A percentile compares a stretch with the other conserved stretches of the same genome.
phyloP scores from a whole-genome alignment of 1,140 invertebrate genomes.

The Parasteatoda tepidariorum region DNA sequence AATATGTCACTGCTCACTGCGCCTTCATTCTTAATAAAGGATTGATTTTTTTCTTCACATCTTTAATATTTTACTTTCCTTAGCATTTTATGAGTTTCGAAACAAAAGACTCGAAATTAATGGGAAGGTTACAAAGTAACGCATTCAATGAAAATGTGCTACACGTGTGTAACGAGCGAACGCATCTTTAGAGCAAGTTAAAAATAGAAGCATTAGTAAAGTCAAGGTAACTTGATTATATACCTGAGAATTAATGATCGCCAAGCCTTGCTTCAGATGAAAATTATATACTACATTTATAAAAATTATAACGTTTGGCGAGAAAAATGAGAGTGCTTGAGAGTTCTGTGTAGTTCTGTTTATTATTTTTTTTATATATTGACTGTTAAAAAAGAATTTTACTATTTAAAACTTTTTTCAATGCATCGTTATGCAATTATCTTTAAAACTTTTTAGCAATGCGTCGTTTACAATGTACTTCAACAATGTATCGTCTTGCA shows the following conservation, averaged over 20 bases:
- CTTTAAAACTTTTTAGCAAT: too few species aligned
- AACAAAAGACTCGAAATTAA: constrained; percentile 25
- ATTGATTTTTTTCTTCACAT: not conserved
- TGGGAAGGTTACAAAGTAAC: not conserved
- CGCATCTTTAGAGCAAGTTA: not conserved
- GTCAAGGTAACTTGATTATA: not conserved
- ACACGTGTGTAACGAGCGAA: not conserved
- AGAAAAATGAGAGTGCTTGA: too few species aligned
- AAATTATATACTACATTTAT: too few species aligned
- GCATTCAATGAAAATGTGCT: not conserved
- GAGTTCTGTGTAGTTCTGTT: too few species aligned
- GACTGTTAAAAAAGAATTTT: too few species aligned
- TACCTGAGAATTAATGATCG: not conserved
- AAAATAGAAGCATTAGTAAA: not conserved
- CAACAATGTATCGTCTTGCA: too few species aligned
- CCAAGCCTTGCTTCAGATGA: not conserved
- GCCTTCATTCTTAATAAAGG: constrained; percentile 21
- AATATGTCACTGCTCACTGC: constrained; percentile 19
- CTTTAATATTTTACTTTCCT: not conserved
- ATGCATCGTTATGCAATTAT: too few species aligned
- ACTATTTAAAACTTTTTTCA: too few species aligned
- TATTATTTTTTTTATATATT: too few species aligned
- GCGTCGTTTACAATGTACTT: too few species aligned
- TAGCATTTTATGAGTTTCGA: not conserved
- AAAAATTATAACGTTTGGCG: too few species aligned